Evolutionary conservation across 2,113 vertebrate species (phyloP).

Genomic region (sheep (Ovis aries)): ARS-UI_Ramb_v3.0 NC_056071.1:47957001-47957500

Average conservation of each 20-base stretch:
- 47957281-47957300: background rate
- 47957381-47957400: background rate
- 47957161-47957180: background rate
- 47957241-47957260: background rate
- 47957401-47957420: background rate
- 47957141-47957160: no score
- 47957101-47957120: background rate
- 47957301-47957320: background rate
- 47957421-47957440: background rate
- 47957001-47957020: background rate
- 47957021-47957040: background rate
- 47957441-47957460: background rate
- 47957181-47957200: rapidly evolving
- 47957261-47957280: background rate
- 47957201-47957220: background rate
- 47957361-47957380: background rate
- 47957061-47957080: background rate
- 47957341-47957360: background rate
- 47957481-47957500: background rate
- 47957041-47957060: background rate
- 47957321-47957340: background rate
- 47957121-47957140: background rate
- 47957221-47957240: background rate
- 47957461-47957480: background rate
- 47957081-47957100: background rate